Base-by-base conservation (phyloP, 2,888 invertebrate genomes). In the Sepiola atlantica region DNA sequence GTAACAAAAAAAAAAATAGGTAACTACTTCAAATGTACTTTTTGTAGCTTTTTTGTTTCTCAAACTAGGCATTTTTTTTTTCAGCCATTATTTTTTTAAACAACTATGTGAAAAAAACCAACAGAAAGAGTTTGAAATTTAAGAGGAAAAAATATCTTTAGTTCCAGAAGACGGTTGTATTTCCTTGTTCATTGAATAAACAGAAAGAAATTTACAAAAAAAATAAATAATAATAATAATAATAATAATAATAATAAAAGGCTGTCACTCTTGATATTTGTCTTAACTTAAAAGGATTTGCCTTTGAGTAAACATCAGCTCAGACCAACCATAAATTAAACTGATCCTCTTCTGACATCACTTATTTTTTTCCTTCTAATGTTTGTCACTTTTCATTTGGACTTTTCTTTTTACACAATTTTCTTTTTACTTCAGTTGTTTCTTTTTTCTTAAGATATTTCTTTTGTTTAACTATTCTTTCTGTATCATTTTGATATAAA, bases 311-410 rank as follows among this genome's bases (percentile, higher is more conserved):
- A 77, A 77, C 77, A 77, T 77, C 77, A 77, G 14, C 14, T 77
- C 14, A 45, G n/a, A n/a, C n/a, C n/a, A 77, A n/a, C 14, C n/a
- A 77, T 77, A n/a, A 77, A 77, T 28, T 77, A 77, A n/a, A 16
- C 61, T 77, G 77, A 77, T 77, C n/a, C 77, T n/a, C n/a, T 45
- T 45, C 4, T 94, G 90, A 94, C 94, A 77, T 1, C 12, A 12
- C n/a, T 77, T 77, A 12, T 77, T 77, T 77, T n/a, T 45, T 45
- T n/a, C n/a, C n/a, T n/a, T n/a, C 14, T 77, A 77, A 28, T 77
- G 28, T 77, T n/a, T 77, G 77, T 77, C 77, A n/a, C 77, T 16
- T 77, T n/a, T 77, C 10, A 77, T n/a, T 77, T 77, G 61, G 20
- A 61, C 57, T 57, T 57, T 61, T 61, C 21, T 61, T 61, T 28